phyloP scores from a whole-genome alignment of 2,888 invertebrate species.

The Euzetes globulus region DNA sequence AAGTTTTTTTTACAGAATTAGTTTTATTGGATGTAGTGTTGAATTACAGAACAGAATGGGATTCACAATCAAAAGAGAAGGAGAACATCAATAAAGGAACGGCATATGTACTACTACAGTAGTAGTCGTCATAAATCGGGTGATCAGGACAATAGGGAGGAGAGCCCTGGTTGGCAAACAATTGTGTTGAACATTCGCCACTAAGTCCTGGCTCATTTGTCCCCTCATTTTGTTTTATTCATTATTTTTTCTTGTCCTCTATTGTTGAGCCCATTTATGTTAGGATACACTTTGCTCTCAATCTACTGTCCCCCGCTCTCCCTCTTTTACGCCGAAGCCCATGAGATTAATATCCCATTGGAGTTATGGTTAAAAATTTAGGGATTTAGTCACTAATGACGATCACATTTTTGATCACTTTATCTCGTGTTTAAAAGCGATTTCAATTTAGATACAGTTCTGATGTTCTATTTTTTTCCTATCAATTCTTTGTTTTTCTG shows the following conservation, averaged over 20 bases:
- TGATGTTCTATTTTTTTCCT: background rate
- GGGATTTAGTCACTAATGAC: background rate
- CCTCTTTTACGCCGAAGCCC: background rate
- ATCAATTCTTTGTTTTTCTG: background rate
- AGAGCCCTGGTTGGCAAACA: background rate
- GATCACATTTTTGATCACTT: background rate
- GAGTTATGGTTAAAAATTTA: constrained; percentile 19
- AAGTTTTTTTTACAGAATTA: background rate
- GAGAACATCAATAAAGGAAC: background rate
- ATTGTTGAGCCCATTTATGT: background rate
- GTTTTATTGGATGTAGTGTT: constrained; percentile 6
- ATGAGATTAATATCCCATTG: constrained; percentile 1
- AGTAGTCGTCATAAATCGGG: too few relatives aligned
- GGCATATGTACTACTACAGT: too few relatives aligned
- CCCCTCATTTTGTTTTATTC: background rate
- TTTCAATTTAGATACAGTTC: constrained; percentile 8
- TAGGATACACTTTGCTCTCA: background rate
- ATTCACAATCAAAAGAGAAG: background rate
- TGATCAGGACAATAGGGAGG: background rate
- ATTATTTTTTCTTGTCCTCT: background rate
- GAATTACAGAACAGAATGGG: background rate
- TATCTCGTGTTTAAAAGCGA: constrained; percentile 15
- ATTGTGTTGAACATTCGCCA: background rate
- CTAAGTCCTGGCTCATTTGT: background rate
- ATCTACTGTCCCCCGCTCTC: too few relatives aligned